Conservation (phyloP, 2,888 invertebrate genomes). For the Deilephila elpenor region DNA sequence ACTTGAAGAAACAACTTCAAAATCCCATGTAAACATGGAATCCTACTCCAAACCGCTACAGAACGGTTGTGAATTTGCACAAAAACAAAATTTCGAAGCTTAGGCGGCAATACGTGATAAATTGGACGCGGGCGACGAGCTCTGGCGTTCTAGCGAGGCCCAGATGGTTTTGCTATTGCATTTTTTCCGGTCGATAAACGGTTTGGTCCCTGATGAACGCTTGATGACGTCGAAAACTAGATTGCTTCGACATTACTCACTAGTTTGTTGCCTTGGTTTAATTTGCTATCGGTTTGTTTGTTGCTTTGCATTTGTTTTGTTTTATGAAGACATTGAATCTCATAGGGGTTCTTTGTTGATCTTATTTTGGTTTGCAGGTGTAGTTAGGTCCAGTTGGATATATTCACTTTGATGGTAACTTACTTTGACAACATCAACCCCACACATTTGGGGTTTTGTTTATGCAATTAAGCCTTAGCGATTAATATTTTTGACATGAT, state of each 20-base stretch:
- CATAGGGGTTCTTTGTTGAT: too few relatives aligned
- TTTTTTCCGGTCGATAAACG: slow-evolving; percentile 25
- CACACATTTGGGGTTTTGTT: too few relatives aligned
- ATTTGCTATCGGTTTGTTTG: not conserved
- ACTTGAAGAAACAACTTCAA: not conserved
- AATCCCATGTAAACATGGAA: not conserved
- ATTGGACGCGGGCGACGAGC: slow-evolving; percentile 4
- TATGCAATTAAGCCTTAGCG: too few relatives aligned
- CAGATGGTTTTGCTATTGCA: slow-evolving; percentile 20
- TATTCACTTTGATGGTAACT: too few relatives aligned
- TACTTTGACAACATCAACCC: too few relatives aligned
- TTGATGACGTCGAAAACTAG: not conserved
- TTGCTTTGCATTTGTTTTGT: not conserved
- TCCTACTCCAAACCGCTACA: not conserved
- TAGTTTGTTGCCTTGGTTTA: not conserved
- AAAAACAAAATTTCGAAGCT: slow-evolving; percentile 13
- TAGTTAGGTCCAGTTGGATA: too few relatives aligned
- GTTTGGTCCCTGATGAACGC: slow-evolving; percentile 22
- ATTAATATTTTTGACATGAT: too few relatives aligned
- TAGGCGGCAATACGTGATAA: not conserved
- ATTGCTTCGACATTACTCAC: slow-evolving; percentile 9
- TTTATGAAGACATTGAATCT: not conserved
- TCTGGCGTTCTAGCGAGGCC: too few relatives aligned
- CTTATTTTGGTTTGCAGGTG: too few relatives aligned
- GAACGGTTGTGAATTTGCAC: not conserved